Evolutionary conservation across 1,140 invertebrate species (phyloP).

Genomic region (Drosophila quadrilineata): DNA sequence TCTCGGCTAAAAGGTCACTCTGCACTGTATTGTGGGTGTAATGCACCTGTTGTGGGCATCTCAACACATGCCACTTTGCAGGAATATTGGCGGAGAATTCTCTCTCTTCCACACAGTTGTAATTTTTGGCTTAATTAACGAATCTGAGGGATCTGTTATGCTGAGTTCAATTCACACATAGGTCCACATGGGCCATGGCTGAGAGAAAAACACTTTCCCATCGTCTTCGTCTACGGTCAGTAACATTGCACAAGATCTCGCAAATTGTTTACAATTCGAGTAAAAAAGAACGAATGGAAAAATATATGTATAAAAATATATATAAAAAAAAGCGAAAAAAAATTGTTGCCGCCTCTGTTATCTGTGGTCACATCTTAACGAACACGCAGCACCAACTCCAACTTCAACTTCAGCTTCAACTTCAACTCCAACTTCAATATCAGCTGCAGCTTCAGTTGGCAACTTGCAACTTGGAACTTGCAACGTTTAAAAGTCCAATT

Average conservation of each 20-base stretch:
- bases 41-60: no score
- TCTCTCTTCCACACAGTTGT: background rate
- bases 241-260: no score
- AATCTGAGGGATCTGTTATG: slow-evolving; percentile 46
- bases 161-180: slow-evolving; percentile 56
- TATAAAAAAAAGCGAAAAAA: no score
- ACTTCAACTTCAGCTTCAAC: slow-evolving; percentile 35
- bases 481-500: no score
- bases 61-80: slow-evolving; percentile 35
- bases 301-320: no score
- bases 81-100: background rate
- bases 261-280: slow-evolving; percentile 76
- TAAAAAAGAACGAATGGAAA: no score
- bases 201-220: no score
- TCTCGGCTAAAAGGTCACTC: no score
- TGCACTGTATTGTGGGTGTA: no score
- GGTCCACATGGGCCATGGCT: background rate
- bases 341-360: slow-evolving; percentile 64
- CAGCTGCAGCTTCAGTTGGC: background rate
- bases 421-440: no score
- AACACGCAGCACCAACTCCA: slow-evolving; percentile 56
- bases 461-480: no score
- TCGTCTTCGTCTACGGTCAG: no score
- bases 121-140: slow-evolving; percentile 56
- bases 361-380: slow-evolving; percentile 59